Conservation (phyloP, 2,113 vertebrate genomes). For the Camelus bactrianus region DNA sequence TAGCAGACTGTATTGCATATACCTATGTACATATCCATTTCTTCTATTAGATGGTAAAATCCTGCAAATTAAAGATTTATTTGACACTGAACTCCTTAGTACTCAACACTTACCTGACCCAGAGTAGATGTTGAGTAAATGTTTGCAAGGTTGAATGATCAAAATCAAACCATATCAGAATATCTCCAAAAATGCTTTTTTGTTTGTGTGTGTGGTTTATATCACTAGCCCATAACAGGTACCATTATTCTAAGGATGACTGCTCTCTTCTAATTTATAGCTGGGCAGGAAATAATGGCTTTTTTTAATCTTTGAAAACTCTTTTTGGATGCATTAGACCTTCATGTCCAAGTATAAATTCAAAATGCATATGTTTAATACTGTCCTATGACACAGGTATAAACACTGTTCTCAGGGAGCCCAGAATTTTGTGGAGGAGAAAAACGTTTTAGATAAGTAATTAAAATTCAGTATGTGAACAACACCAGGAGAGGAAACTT, state of each 20-base stretch:
- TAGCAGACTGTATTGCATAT: background rate
- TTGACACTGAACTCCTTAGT: background rate
- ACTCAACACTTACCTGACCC: background rate
- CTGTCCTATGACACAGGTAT: background rate
- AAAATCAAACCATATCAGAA: background rate
- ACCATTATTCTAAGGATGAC: background rate
- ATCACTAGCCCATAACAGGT: background rate
- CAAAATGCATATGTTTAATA: background rate
- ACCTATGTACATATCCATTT: background rate
- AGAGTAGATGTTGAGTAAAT: background rate
- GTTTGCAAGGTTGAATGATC: background rate
- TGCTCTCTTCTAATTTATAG: background rate
- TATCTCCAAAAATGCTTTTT: background rate
- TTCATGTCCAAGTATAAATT: background rate
- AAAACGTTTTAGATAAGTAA: background rate
- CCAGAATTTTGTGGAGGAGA: background rate
- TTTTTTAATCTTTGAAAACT: background rate
- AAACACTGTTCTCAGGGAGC: background rate
- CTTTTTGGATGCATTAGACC: background rate
- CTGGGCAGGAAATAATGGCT: background rate
- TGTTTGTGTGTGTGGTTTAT: background rate
- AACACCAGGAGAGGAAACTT: background rate
- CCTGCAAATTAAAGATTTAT: background rate
- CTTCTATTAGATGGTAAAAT: background rate
- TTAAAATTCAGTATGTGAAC: background rate